A percentile compares a stretch with the other conserved stretches of the same genome.
Evolutionary conservation across 92 coral and sea anemone genomes (phyloP).

Genomic region (Metridium senile): DNA sequence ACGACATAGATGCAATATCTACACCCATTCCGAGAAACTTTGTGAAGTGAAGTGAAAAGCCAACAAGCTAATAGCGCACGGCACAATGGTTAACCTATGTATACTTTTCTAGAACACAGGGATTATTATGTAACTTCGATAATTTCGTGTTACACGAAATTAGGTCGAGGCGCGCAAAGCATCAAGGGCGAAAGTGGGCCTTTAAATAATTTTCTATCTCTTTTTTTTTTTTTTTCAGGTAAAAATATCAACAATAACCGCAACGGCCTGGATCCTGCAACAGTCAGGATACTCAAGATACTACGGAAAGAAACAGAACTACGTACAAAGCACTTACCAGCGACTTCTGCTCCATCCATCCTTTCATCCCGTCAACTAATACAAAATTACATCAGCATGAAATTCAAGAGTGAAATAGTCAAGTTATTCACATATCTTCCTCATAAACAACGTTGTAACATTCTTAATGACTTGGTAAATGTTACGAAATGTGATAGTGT

Average conservation of each 20-base stretch:
- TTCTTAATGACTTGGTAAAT: constrained; percentile 36
- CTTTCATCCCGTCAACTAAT: constrained; percentile 4
- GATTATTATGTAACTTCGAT: no score
- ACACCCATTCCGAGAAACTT: no score
- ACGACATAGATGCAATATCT: no score
- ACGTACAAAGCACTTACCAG: background rate
- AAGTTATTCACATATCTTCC: constrained; percentile 56
- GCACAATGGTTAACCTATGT: no score
- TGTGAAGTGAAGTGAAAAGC: no score
- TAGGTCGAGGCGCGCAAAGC: no score
- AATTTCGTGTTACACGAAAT: no score
- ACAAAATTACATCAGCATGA: constrained; percentile 22
- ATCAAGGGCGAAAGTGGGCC: no score
- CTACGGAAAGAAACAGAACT: constrained; percentile 10
- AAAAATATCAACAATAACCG: background rate
- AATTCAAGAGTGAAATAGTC: constrained; percentile 64
- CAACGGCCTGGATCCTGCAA: constrained; percentile 24
- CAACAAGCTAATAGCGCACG: no score
- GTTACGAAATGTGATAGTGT: background rate
- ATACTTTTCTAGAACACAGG: no score
- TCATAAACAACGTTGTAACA: constrained; percentile 41
- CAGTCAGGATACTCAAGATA: background rate
- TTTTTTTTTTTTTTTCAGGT: background rate
- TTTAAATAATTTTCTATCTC: no score
- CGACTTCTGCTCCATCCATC: constrained; percentile 4